Evolutionary conservation across 2,888 invertebrate genomes (phyloP).

Genomic region (Polydrusus pterygomalis): DNA sequence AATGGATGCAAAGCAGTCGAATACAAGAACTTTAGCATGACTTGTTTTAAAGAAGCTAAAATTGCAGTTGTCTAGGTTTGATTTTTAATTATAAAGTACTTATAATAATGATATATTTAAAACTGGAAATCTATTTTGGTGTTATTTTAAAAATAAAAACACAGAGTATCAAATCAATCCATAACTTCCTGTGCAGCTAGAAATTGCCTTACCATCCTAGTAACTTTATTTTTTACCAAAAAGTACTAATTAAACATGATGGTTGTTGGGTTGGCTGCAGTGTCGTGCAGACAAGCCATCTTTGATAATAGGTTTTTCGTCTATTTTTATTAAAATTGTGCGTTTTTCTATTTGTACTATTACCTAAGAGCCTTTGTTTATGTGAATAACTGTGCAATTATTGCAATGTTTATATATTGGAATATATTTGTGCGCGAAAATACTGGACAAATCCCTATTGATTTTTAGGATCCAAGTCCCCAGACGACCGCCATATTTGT

Average conservation of each 20-base stretch:
- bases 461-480: conserved; percentile 11
- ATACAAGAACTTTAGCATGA: too few species aligned
- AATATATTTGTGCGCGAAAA: conserved; percentile 3
- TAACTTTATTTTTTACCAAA: too few species aligned
- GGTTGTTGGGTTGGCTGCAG: background rate
- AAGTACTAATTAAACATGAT: background rate
- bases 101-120: too few species aligned
- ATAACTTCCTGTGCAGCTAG: background rate
- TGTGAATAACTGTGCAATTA: background rate
- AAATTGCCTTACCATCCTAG: background rate
- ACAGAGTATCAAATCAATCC: too few species aligned
- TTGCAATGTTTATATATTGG: background rate
- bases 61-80: too few species aligned
- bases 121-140: too few species aligned
- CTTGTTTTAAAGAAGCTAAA: too few species aligned
- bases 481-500: conserved; percentile 35
- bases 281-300: background rate
- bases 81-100: too few species aligned
- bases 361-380: background rate
- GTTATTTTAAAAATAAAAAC: too few species aligned
- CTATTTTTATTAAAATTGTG: conserved; percentile 9
- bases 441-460: conserved; percentile 8
- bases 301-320: background rate
- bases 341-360: background rate
- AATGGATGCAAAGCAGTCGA: too few species aligned